Evolutionary conservation across 2,113 vertebrate genomes (phyloP), one percentile per base, ranked within the genome.

Genomic region (Alligator sinensis): DNA sequence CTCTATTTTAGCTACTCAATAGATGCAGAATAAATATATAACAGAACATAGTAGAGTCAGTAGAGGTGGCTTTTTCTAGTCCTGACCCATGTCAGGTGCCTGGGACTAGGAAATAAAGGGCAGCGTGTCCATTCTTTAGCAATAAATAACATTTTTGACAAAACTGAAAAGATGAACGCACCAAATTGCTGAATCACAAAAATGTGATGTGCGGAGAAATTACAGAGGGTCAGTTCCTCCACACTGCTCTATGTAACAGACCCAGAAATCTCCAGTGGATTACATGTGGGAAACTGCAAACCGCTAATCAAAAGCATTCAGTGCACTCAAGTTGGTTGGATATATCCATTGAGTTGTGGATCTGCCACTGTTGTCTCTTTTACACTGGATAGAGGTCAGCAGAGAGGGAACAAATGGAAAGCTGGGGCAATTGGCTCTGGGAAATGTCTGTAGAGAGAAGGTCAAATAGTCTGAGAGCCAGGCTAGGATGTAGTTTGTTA

Each of bases 401-500:
- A n/a, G 77, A 22, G 5, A 68, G 27, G 58, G 66, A 60, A 64
- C 78, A 24, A 10, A 15, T 55, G 77, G 64, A 57, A 90, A n/a
- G 55, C 22, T 0, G 0, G 87, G 62, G 54, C 28, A 11, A 3
- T 55, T 58, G 80, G 59, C 47, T 14, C 14, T 90, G 77, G 84
- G 82, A 68, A 19, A 21, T 0, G 0, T 6, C 28, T 81, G 30
- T 57, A 57, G 34, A 57, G 55, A 14, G 70, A 70, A 70, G n/a
- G 21, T 9, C 70, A 28, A 54, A 3, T 9, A 22, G 27, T 47
- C 9, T 17, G 25, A 81, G 61, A n/a, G 59, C 34, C 76, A 34
- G 0, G 0, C 15, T 28, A 68, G 59, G 55, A 83, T 57, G 24
- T 64, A 61, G 17, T 11, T 55, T 28, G 21, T 60, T 74, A 60